Percentiles rank a stretch among this genome's conserved stretches.
These are phyloP conservation scores for Bryconaethiops microstoma DNA, from an alignment of 2,797 vertebrate genomes.

Conservation along the genomic window DNA sequence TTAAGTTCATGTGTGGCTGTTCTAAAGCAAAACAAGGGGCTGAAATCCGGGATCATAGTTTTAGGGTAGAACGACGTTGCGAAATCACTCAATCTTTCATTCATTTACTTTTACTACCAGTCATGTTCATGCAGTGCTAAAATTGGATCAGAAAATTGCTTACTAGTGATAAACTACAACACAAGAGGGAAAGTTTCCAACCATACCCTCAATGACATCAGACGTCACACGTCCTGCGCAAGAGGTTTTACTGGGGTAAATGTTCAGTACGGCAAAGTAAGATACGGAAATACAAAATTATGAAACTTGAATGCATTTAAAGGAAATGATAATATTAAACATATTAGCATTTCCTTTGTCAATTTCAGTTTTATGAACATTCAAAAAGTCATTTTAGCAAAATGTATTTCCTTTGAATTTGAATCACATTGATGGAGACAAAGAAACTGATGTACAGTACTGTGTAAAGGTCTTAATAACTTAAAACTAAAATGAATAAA, in stretches of 20 bases:
- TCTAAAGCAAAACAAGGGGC: too few relatives aligned
- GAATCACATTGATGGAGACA: too few relatives aligned
- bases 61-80: not conserved
- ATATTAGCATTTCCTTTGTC: too few relatives aligned
- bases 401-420: too few relatives aligned
- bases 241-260: not conserved
- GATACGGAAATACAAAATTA: not conserved
- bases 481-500: too few relatives aligned
- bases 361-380: too few relatives aligned
- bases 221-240: not conserved
- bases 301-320: too few relatives aligned
- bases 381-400: too few relatives aligned
- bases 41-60: not conserved
- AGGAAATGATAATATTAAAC: too few relatives aligned
- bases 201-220: not conserved
- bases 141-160: not conserved
- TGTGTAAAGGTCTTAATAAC: too few relatives aligned
- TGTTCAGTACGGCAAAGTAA: not conserved
- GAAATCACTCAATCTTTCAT: not conserved
- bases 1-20: too few relatives aligned
- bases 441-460: too few relatives aligned
- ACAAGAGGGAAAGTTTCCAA: not conserved
- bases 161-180: conserved; percentile 6
- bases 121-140: conserved; percentile 7
- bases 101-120: conserved; percentile 24